A percentile compares a stretch with the other conserved stretches of the same genome.
phyloP scores from a whole-genome alignment of 2,888 invertebrate genomes.

The Melinaea marsaeus region DNA sequence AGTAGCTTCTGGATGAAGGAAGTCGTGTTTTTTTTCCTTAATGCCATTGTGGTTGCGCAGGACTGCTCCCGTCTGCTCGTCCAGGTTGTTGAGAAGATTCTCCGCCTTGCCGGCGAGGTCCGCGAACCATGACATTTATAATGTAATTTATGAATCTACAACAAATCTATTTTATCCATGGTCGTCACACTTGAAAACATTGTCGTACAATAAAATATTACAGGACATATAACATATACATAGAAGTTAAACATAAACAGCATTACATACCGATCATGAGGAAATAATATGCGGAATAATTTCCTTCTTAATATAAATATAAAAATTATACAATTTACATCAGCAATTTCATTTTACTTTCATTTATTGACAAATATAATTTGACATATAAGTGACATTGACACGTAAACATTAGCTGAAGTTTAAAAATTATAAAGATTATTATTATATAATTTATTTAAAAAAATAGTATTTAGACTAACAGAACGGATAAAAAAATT shows the following conservation, averaged over 20 bases:
- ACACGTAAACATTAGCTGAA: slow-evolving; percentile 23
- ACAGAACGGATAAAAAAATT: too few species aligned
- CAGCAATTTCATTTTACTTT: slow-evolving; percentile 26
- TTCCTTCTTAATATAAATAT: slow-evolving; percentile 14
- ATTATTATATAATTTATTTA: too few species aligned
- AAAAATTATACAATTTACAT: slow-evolving; percentile 23
- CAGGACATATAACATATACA: neutral
- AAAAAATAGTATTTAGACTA: too few species aligned
- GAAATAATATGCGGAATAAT: slow-evolving; percentile 19
- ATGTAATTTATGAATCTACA: slow-evolving; percentile 34
- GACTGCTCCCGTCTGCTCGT: slow-evolving; percentile 84
- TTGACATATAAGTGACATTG: slow-evolving; percentile 21
- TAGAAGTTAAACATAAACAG: neutral
- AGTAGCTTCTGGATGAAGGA: slow-evolving; percentile 37
- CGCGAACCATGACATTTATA: slow-evolving; percentile 84
- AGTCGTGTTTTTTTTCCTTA: slow-evolving; percentile 47
- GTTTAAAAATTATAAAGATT: too few species aligned
- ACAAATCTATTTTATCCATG: slow-evolving; percentile 29
- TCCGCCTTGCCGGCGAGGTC: slow-evolving; percentile 87
- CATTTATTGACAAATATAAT: slow-evolving; percentile 16
- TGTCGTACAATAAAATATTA: slow-evolving; percentile 5
- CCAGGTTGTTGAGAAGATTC: slow-evolving; percentile 84
- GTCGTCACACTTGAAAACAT: neutral
- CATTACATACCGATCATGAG: slow-evolving; percentile 22
- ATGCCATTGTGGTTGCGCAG: slow-evolving; percentile 61